Conservation (phyloP, 2,113 vertebrate species). For the Panthera uncia region DNA sequence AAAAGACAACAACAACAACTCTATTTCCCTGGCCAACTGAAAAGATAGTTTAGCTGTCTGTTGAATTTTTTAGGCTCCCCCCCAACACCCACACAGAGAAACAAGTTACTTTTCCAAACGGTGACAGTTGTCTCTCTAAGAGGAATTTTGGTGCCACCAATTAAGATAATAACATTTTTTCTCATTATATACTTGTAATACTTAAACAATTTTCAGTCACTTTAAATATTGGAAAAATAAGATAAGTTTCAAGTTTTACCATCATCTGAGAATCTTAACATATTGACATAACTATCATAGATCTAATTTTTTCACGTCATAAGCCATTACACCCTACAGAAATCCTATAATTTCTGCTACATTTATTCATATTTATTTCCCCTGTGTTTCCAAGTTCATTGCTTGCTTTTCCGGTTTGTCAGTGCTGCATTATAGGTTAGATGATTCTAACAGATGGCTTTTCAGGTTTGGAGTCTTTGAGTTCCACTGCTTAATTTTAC, state of each 20-base stretch:
- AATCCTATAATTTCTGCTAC: conserved; percentile 68
- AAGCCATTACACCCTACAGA: conserved; percentile 54
- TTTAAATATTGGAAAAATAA: conserved; percentile 55
- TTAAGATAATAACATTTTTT: conserved; percentile 45
- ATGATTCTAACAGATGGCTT: conserved; percentile 67
- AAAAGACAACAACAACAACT: neutral
- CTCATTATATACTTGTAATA: conserved; percentile 36
- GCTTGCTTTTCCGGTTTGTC: conserved; percentile 63
- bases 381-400: conserved; percentile 65
- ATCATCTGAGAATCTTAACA: conserved; percentile 51
- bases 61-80: neutral
- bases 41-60: neutral
- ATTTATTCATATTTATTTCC: conserved; percentile 71
- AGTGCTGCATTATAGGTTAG: conserved; percentile 36
- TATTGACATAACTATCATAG: conserved; percentile 35
- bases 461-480: conserved; percentile 32
- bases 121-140: neutral
- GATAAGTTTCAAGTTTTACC: conserved; percentile 45
- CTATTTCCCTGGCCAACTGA: neutral
- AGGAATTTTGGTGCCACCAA: conserved; percentile 14
- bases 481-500: conserved; percentile 62
- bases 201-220: conserved; percentile 42
- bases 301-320: conserved; percentile 61
- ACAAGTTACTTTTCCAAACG: conserved; percentile 26
- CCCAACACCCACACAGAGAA: neutral